Evolutionary conservation across 2,888 invertebrate species (phyloP), one percentile per base, ranked within the genome.

Genomic region (Gymnosoma rotundatum): DNA sequence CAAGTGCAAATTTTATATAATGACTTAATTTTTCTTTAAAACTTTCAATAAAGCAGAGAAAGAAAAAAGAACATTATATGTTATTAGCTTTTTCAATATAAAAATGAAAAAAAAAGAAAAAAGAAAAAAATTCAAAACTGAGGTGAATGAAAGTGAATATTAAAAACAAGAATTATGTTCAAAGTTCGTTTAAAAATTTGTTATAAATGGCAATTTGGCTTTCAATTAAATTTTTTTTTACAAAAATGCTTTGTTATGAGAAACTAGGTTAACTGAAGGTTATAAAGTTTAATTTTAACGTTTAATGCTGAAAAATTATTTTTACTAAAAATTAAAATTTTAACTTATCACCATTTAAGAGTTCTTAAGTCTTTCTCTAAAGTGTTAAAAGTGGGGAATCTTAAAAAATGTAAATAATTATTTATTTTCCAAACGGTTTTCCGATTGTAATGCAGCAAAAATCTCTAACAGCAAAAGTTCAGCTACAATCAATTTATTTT

Each of bases 11-110:
- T 78, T 85, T 80, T 78, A 78, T 81, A 50, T 86, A 85, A 86
- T 86, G 78, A 83, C 86, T 86, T 83, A 81, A 86, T 86, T 86
- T 78, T 63, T 81, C 75, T 76, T 81, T 64, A 76, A 81, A 76
- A 70, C 61, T 78, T 72, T 63, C 63, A 64, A 69, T 63, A 67
- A 67, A 73, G 16, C 54, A 54, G 56, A 42, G 32, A 69, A 63
- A 14, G n/a, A 72, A 32, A 50, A 60, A 52, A 45, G 12, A 32
- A 16, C 25, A 9, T 42, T 67, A 36, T 78, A 14, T 45, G 45
- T 52, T 56, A 76, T 81, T 72, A 61, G 72, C 45, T 60, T 20
- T 4, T 61, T 73, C 72, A 21, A 32, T 42, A 48, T 48, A 42
- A n/a, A 45, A 72, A 61, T 56, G 14, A 10, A 21, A 52, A 54